Conservation (phyloP, 2,888 invertebrate species). For the Dryadula phaetusa region DNA sequence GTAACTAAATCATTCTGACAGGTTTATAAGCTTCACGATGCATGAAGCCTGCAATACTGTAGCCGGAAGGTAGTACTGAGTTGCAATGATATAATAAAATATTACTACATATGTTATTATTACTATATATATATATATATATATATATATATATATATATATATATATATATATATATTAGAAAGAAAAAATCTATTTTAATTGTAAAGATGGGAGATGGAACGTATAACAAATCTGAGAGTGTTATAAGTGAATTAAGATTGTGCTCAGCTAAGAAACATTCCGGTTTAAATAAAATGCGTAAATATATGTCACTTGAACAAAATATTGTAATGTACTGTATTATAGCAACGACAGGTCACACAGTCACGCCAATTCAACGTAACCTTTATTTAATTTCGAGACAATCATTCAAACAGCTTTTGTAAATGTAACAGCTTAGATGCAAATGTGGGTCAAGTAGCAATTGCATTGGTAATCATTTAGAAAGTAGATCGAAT, state of each 20-base stretch:
- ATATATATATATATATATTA: no score
- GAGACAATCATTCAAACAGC: constrained; percentile 23
- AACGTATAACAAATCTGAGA: no score
- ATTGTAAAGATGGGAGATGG: no score
- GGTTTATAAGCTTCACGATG: constrained; percentile 27
- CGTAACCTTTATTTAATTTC: constrained; percentile 35
- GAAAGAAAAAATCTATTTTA: no score
- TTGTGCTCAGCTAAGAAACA: no score
- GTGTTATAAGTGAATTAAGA: no score
- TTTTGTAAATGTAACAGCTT: constrained; percentile 35
- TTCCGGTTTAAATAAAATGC: no score
- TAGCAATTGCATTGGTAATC: constrained; percentile 50
- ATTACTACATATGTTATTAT: constrained; percentile 6
- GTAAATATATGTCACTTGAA: no score
- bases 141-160: no score
- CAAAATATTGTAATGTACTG: no score
- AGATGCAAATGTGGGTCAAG: constrained; percentile 51
- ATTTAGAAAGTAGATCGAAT: constrained; percentile 52
- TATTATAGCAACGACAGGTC: constrained; percentile 2
- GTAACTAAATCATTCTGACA: constrained; percentile 24
- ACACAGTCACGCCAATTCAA: constrained; percentile 2
- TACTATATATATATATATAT: not conserved
- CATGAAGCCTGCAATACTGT: constrained; percentile 30
- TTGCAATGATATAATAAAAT: constrained; percentile 28
- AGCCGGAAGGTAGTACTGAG: constrained; percentile 28